Conservation (phyloP, 2,888 invertebrate species). For the Lumbricus terrestris region DNA sequence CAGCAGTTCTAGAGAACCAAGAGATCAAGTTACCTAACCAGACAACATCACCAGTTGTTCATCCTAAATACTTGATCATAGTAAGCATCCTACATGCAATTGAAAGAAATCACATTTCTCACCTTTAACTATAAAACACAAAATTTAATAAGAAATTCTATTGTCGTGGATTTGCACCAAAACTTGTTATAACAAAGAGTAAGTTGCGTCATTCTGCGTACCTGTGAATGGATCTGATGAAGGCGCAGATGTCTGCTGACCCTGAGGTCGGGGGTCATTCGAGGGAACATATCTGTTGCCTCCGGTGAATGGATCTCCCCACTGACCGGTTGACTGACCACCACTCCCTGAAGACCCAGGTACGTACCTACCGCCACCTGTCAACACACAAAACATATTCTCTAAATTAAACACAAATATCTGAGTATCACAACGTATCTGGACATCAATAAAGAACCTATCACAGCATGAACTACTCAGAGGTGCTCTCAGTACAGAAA, state of each 20-base stretch:
- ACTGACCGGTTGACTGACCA: constrained; percentile 39
- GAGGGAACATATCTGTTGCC: constrained; percentile 56
- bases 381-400: constrained; percentile 12
- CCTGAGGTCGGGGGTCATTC: not conserved
- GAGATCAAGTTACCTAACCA: no score
- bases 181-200: no score
- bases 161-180: not conserved
- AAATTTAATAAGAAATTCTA: not conserved
- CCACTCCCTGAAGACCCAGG: constrained; percentile 59
- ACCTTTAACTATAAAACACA: no score
- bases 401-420: not conserved
- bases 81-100: not conserved
- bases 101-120: no score
- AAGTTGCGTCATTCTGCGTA: constrained; percentile 51
- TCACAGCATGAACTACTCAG: no score
- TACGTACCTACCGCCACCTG: constrained; percentile 69
- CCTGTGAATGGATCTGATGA: constrained; percentile 45
- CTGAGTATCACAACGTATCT: not conserved
- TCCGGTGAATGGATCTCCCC: constrained; percentile 63
- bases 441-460: no score
- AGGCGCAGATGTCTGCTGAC: constrained; percentile 13
- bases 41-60: not conserved
- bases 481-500: no score
- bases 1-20: no score
- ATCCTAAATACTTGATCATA: not conserved